These are phyloP conservation scores for Lynx canadensis DNA, from an alignment of 2,113 vertebrate species.

Conservation along the genomic window DNA sequence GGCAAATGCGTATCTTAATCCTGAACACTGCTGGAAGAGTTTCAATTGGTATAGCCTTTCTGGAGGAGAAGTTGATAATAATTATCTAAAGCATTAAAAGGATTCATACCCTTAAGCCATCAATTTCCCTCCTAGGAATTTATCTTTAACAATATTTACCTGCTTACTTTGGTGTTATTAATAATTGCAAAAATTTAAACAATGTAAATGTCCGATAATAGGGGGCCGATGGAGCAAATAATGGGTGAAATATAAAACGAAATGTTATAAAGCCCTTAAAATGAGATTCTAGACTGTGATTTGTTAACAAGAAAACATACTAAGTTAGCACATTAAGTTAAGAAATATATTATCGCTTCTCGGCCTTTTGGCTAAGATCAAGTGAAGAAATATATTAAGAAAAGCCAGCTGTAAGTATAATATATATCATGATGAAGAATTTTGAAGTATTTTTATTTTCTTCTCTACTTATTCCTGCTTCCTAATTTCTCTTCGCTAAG, in stretches of 20 bases:
- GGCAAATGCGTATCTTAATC: not conserved
- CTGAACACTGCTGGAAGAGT: not conserved
- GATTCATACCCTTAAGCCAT: not conserved
- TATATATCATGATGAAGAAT: not conserved
- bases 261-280: not conserved
- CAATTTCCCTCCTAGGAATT: not conserved
- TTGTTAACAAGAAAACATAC: slow-evolving; percentile 14
- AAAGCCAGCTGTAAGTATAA: not conserved
- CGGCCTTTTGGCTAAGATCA: no score
- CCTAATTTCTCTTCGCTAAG: not conserved
- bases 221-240: not conserved
- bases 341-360: not conserved
- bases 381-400: not conserved
- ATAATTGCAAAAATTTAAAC: not conserved
- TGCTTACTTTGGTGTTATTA: not conserved
- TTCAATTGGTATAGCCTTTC: not conserved
- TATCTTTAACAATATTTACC: not conserved
- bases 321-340: not conserved
- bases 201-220: not conserved
- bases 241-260: not conserved
- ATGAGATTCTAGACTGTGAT: not conserved
- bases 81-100: not conserved
- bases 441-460: slow-evolving; percentile 28
- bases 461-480: not conserved
- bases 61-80: not conserved